phyloP scores from a whole-genome alignment of 1,140 invertebrate species.

The Lucilia sericata region DNA sequence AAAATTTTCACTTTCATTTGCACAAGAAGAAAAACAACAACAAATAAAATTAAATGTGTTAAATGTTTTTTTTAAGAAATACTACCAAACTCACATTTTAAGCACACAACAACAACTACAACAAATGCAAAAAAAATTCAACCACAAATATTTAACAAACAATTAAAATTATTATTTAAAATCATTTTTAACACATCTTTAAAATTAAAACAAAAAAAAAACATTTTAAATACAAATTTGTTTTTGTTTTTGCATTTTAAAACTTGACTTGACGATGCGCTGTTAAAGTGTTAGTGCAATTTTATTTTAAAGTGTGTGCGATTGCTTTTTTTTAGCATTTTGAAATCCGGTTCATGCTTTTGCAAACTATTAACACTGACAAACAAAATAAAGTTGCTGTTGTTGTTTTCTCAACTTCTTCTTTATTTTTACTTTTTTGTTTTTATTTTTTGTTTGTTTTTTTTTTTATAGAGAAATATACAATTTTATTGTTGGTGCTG shows the following conservation, averaged over 20 bases:
- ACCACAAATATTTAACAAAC: slow-evolving; percentile 32
- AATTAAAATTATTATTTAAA: slow-evolving; percentile 18
- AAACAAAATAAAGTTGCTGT: slow-evolving; percentile 12
- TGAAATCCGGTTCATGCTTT: slow-evolving; percentile 39
- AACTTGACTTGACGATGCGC: neutral
- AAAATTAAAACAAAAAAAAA: neutral
- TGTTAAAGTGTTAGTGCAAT: too few relatives aligned
- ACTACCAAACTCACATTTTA: neutral
- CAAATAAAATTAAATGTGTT: neutral
- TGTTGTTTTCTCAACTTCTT: neutral
- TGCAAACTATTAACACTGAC: slow-evolving; percentile 28
- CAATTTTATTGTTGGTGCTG: slow-evolving; percentile 22
- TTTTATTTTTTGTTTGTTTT: neutral
- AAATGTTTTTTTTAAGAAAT: too few relatives aligned
- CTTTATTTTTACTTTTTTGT: neutral
- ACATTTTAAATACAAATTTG: neutral
- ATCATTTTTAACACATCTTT: neutral
- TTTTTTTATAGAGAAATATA: neutral
- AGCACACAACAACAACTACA: neutral
- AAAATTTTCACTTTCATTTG: slow-evolving; percentile 34
- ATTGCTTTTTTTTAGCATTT: slow-evolving; percentile 2
- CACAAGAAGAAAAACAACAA: neutral
- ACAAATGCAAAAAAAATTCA: neutral
- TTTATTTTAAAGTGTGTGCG: neutral
- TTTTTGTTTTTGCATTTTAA: slow-evolving; percentile 16